Evolutionary conservation across 2,113 vertebrate genomes (phyloP).

Genomic region (Seriola quinqueradiata): DNA sequence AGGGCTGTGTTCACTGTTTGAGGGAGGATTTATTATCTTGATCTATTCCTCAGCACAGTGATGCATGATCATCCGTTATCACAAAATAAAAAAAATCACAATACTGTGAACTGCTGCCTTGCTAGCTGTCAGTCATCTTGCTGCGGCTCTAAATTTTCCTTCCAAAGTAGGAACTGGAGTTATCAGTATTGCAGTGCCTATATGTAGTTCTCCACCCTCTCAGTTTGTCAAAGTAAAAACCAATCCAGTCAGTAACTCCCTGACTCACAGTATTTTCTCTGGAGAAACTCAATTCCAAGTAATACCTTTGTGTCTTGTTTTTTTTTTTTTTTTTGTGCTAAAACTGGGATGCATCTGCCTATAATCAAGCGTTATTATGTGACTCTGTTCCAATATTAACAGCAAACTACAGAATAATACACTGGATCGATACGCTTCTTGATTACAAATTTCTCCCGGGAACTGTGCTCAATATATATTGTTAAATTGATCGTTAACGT

Average conservation of each 20-base stretch:
- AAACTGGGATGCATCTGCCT: slow-evolving; percentile 53
- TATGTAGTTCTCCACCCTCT: background rate
- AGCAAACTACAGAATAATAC: slow-evolving; percentile 72
- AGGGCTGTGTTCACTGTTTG: slow-evolving; percentile 8
- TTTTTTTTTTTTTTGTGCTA: slow-evolving; percentile 37
- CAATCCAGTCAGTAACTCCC: slow-evolving; percentile 23
- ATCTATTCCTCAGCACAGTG: slow-evolving; percentile 23
- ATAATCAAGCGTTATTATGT: slow-evolving; percentile 65
- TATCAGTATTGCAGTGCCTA: background rate
- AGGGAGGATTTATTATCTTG: slow-evolving; percentile 10
- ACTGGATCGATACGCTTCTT: slow-evolving; percentile 69
- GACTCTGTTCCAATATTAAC: slow-evolving; percentile 58
- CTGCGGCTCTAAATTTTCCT: slow-evolving; percentile 4
- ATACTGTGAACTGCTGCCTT: background rate
- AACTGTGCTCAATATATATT: slow-evolving; percentile 74
- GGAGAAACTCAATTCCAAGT: slow-evolving; percentile 51
- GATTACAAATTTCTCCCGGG: slow-evolving; percentile 76
- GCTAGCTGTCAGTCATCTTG: slow-evolving; percentile 35
- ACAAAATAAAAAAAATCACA: slow-evolving; percentile 5
- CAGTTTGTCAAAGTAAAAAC: slow-evolving; percentile 54
- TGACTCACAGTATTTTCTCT: background rate
- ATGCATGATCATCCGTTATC: slow-evolving; percentile 25
- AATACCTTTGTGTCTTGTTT: slow-evolving; percentile 36
- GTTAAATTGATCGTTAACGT: slow-evolving; percentile 78
- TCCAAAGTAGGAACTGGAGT: slow-evolving; percentile 15